phyloP scores from a whole-genome alignment of 1,140 invertebrate species.

The Andricus grossulariae region DNA sequence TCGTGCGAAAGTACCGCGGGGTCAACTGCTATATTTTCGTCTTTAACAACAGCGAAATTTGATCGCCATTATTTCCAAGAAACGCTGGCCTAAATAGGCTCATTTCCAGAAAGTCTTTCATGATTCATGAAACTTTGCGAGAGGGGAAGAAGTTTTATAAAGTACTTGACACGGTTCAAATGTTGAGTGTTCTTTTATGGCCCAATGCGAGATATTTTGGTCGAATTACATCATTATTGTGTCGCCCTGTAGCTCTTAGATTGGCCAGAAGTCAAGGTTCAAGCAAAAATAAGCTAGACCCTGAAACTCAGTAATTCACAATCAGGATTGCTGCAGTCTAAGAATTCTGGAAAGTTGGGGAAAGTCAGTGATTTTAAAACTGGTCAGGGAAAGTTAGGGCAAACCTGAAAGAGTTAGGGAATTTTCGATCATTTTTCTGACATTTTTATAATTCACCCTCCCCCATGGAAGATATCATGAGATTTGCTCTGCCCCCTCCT shows the following conservation, averaged over 20 bases:
- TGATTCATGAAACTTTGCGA: not conserved
- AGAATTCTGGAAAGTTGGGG: too few species aligned
- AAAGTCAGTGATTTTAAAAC: too few species aligned
- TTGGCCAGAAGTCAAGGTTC: not conserved
- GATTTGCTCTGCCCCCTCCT: too few species aligned
- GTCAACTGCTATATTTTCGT: not conserved
- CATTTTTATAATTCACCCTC: too few species aligned
- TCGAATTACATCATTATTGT: not conserved
- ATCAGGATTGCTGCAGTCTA: too few species aligned
- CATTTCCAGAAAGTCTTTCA: not conserved
- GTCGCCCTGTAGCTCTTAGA: not conserved
- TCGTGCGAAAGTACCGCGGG: not conserved
- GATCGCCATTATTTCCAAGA: constrained; percentile 7
- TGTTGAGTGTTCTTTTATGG: not conserved
- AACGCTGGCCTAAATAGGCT: not conserved
- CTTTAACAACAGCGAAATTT: not conserved
- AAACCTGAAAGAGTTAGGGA: too few species aligned
- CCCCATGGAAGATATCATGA: too few species aligned
- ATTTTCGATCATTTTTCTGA: too few species aligned
- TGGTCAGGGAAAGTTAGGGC: too few species aligned
- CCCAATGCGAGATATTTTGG: not conserved
- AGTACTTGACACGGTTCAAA: not conserved
- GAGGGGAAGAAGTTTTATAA: not conserved
- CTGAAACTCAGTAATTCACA: too few species aligned
- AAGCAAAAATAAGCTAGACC: not conserved